Conservation (phyloP, 2,113 vertebrate species). For the Etheostoma cragini region DNA sequence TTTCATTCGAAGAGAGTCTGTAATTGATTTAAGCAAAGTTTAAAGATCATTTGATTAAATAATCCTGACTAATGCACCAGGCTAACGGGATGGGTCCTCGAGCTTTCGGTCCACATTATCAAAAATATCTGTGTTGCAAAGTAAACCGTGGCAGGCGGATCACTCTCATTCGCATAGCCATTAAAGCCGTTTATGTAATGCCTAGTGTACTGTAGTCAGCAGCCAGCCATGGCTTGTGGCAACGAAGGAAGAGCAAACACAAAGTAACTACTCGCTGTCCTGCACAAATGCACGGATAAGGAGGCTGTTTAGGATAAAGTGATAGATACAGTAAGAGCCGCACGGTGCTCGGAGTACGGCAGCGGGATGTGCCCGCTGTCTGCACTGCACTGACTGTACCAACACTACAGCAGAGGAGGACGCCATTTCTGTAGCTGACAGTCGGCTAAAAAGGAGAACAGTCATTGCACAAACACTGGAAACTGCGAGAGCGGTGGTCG, state of each 20-base stretch:
- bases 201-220: constrained; percentile 51
- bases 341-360: constrained; percentile 41
- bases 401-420: constrained; percentile 81
- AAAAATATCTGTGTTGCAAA: constrained; percentile 57
- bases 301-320: constrained; percentile 1
- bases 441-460: constrained; percentile 56
- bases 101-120: constrained; percentile 36
- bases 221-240: constrained; percentile 45
- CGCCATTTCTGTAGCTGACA: constrained; percentile 86
- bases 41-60: not conserved
- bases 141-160: constrained; percentile 60
- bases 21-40: constrained; percentile 10
- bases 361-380: constrained; percentile 59
- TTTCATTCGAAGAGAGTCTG: not conserved
- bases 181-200: constrained; percentile 79
- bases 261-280: constrained; percentile 36
- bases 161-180: constrained; percentile 57
- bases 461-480: constrained; percentile 31
- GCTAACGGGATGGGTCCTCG: not conserved
- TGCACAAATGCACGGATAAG: constrained; percentile 35
- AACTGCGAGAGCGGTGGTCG: not conserved
- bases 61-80: not conserved
- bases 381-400: constrained; percentile 71
- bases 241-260: constrained; percentile 51
- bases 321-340: not conserved